These are phyloP conservation scores for Morinoia aosen DNA, from an alignment of 2,888 invertebrate species.

Conservation along the genomic window DNA sequence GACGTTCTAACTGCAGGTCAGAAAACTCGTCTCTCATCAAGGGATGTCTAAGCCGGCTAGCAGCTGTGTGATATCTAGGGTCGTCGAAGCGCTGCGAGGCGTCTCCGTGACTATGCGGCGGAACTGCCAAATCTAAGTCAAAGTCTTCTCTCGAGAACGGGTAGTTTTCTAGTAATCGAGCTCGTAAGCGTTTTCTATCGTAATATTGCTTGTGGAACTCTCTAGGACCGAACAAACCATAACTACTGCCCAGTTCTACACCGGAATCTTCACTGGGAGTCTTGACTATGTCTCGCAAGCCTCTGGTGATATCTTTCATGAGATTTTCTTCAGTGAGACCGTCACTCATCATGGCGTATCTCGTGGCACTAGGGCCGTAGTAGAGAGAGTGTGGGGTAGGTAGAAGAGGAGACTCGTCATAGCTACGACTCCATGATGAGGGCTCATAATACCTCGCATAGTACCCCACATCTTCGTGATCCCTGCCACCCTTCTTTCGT, in stretches of 20 bases:
- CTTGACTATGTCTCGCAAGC: constrained; percentile 57
- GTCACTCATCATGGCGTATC: constrained; percentile 22
- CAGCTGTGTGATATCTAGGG: not conserved
- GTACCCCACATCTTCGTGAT: constrained; percentile 45
- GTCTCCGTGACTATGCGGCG: not conserved
- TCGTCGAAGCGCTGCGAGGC: not conserved
- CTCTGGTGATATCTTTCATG: constrained; percentile 55
- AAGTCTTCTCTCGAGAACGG: constrained; percentile 20
- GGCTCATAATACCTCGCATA: constrained; percentile 18
- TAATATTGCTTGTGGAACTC: constrained; percentile 35
- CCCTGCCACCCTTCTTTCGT: constrained; percentile 51
- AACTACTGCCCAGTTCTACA: constrained; percentile 77
- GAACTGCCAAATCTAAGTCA: not conserved
- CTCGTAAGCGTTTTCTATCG: constrained; percentile 46
- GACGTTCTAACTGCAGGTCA: constrained; percentile 38
- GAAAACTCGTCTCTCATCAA: not conserved
- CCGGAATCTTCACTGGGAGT: constrained; percentile 94
- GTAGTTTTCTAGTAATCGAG: constrained; percentile 29
- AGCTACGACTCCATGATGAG: constrained; percentile 33
- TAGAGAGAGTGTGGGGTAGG: constrained; percentile 30
- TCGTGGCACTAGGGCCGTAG: constrained; percentile 44
- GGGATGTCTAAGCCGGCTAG: constrained; percentile 1
- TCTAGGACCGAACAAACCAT: constrained; percentile 45
- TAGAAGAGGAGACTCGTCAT: constrained; percentile 15
- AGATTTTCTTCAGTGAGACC: constrained; percentile 49